Evolutionary conservation across 2,888 invertebrate genomes (phyloP), one percentile per base, ranked within the genome.

Genomic region (Steinernema scapterisci): DNA sequence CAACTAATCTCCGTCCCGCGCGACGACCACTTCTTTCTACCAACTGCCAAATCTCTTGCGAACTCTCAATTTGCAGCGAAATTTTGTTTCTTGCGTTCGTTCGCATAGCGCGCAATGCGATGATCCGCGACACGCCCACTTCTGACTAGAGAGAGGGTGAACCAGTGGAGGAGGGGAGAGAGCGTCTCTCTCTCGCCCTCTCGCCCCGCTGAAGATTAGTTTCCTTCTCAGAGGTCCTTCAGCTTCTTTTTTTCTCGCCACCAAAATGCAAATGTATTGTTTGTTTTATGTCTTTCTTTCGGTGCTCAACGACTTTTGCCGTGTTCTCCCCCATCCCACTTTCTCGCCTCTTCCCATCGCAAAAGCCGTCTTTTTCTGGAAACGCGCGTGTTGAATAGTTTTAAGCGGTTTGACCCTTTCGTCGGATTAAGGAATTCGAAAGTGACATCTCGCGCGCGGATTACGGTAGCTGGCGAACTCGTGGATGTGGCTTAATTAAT

Each of bases 251-350:
- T 63, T 63, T 63, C 25, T 27, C 63, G 31, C 63, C 27, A 63
- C 63, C 63, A 63, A 48, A 63, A 63, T 63, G 63, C 63, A 63
- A 63, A 63, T 31, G 63, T 63, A 63, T 63, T 63, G 63, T 63
- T 63, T 63, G 63, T 63, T 63, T 63, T 63, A 38, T 63, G 63
- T 63, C 25, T 54, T 48, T 52, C 52, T 52, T 52, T 21, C 21
- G 19, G 48, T 23, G 21, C 52, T 19, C 52, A 52, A 52, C 52
- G 23, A 23, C 52, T 48, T 54, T 16, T 54, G 54, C 23, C 54
- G 25, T 13, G 54, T 13, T 48, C n/a, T 48, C n/a, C n/a, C n/a
- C 6, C 51, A 6, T 25, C 54, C 21, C 25, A 54, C 3, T 54
- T 54, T 11, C 54, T 21, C 54, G 2, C 54, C 11, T 21, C 16